These are phyloP conservation scores for Tricholaema leucomelas DNA, from an alignment of 2,113 vertebrate species.

Conservation along the genomic window DNA sequence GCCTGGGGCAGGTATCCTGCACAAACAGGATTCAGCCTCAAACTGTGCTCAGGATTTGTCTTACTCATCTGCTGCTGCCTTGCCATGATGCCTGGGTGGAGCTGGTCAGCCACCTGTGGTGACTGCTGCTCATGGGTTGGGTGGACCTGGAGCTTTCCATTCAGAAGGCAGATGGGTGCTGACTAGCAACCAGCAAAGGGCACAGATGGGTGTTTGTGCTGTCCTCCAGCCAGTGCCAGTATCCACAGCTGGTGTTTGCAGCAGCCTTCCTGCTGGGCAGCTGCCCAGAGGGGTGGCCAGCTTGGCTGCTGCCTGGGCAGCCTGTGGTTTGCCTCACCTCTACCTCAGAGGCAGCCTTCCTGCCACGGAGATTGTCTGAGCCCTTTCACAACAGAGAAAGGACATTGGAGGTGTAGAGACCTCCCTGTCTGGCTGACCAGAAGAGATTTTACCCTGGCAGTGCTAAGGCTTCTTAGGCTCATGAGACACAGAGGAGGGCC, in stretches of 20 bases:
- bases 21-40: neutral
- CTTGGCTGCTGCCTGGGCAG: neutral
- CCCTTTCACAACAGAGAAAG: neutral
- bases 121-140: neutral
- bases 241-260: neutral
- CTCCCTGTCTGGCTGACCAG: neutral
- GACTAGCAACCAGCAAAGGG: neutral
- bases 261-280: neutral
- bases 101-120: rapidly evolving
- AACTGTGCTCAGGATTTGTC: neutral
- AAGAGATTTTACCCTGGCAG: neutral
- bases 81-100: rapidly evolving
- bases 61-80: neutral
- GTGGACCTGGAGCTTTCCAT: neutral
- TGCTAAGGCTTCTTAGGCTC: neutral
- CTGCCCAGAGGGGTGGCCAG: neutral
- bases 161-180: neutral
- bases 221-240: neutral
- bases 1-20: neutral
- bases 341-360: neutral
- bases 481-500: neutral
- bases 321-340: neutral
- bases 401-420: neutral
- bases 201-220: neutral
- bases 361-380: neutral